Evolutionary conservation across 2,113 vertebrate species (phyloP), one percentile per base, ranked within the genome.

Genomic region (Mus spicilegus): DNA sequence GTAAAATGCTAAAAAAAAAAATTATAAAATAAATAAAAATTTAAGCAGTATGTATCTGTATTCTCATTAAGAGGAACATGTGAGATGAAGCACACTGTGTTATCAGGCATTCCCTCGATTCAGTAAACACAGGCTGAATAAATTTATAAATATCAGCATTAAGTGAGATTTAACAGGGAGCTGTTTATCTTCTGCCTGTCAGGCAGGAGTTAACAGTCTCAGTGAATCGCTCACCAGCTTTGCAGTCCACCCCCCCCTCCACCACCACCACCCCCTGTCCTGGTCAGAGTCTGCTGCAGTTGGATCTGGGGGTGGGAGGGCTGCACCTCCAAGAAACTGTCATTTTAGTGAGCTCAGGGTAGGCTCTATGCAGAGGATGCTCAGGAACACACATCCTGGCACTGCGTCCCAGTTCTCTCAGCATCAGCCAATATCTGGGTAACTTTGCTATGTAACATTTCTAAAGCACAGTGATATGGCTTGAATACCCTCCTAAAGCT

Each of bases 111-210:
- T 97, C 97, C 99, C 98, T 98, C 98, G 98, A 99, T 97, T 99
- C 98, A 98, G 98, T 99, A 99, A 98, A 98, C 99, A 98, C 98
- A 98, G 97, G 98, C 97, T 95, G 97, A 97, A 97, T 97, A 98
- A 97, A 98, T 99, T 98, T 98, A 99, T 99, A 98, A 99, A 99
- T 99, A 98, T 99, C 98, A 98, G 98, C 98, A 98, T 99, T 99
- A 99, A 99, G 98, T 98, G 98, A 98, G 95, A 98, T 98, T 98
- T 98, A 98, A 98, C 96, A 54, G 87, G 90, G 69, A 95, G 96
- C 98, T 98, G 98, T 98, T 99, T 97, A 98, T 99, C 98, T 98
- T 98, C 94, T 17, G 61, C 89, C 97, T 98, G 98, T 92, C 95
- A 97, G 95, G 89, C 96, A 92, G 93, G 87, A 95, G 87, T 81